phyloP scores from a whole-genome alignment of 2,797 vertebrate genomes.

The Pygocentrus nattereri region DNA sequence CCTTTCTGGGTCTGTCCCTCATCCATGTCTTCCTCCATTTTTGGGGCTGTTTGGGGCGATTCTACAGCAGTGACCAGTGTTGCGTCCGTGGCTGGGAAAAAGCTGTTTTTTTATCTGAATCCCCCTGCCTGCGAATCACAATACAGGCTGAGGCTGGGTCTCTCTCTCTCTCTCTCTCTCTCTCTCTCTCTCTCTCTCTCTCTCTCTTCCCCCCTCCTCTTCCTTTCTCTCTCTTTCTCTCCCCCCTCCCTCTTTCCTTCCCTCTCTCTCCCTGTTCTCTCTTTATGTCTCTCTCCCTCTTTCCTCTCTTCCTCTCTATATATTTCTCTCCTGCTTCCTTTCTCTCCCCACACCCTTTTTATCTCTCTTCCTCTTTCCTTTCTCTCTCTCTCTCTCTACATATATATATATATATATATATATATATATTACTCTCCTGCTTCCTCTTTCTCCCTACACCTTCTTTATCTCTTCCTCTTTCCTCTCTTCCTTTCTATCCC shows the following conservation, averaged over 20 bases:
- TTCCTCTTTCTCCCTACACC: constrained; percentile 25
- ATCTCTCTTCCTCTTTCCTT: constrained; percentile 66
- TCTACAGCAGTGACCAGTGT: constrained; percentile 49
- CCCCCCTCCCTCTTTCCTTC: not conserved
- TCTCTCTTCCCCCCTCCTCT: constrained; percentile 66
- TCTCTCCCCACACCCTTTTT: constrained; percentile 5
- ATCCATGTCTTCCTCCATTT: constrained; percentile 99
- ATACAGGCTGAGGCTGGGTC: constrained; percentile 57
- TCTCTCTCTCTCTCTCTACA: constrained; percentile 30
- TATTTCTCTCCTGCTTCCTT: constrained; percentile 27
- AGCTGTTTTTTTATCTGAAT: constrained; percentile 44
- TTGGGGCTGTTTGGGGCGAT: constrained; percentile 49
- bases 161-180: constrained; percentile 65
- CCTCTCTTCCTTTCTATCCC: constrained; percentile 11
- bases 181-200: constrained; percentile 44
- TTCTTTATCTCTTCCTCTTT: constrained; percentile 20
- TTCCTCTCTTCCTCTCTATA: constrained; percentile 66
- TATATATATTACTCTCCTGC: constrained; percentile 28
- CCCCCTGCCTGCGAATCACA: constrained; percentile 52
- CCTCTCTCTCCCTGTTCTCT: constrained; percentile 71
- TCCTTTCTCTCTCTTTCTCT: constrained; percentile 50
- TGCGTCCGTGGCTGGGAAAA: constrained; percentile 49
- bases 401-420: too few species aligned
- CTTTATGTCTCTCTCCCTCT: not conserved
- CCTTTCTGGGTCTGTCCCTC: constrained; percentile 99